A percentile compares a stretch with the other conserved stretches of the same genome.
Conservation (phyloP, 1,140 invertebrate genomes). For the Magallana angulata region DNA sequence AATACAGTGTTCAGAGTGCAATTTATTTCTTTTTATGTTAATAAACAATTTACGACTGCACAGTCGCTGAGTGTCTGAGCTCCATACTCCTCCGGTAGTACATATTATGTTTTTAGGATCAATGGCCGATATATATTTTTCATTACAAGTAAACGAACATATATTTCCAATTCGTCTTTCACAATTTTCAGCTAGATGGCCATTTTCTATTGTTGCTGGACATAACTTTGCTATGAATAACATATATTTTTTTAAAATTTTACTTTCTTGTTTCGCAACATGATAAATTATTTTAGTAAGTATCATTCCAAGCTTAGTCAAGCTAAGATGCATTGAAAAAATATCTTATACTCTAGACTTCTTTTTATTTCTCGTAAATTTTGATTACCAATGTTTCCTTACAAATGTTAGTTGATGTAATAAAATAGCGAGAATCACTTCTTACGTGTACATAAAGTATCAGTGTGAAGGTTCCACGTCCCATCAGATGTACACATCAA, state of each 20-base stretch:
- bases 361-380: no score
- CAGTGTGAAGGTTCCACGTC: background rate
- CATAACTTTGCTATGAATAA: background rate
- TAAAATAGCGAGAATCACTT: no score
- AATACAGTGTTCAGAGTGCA: background rate
- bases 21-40: background rate
- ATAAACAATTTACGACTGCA: background rate
- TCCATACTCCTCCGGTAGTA: background rate
- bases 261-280: background rate
- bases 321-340: no score
- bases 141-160: background rate
- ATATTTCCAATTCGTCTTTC: background rate
- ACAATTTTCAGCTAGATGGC: background rate
- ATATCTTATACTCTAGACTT: no score
- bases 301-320: background rate
- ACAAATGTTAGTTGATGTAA: no score
- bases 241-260: no score
- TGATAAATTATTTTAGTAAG: background rate
- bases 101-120: background rate
- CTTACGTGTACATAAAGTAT: background rate
- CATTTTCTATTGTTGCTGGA: background rate
- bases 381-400: no score
- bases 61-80: background rate
- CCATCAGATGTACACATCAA: background rate
- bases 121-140: background rate